A percentile compares a stretch with the other conserved stretches of the same genome.
phyloP scores from a whole-genome alignment of 2,888 invertebrate species.

The Acrocyrtus sp. region DNA sequence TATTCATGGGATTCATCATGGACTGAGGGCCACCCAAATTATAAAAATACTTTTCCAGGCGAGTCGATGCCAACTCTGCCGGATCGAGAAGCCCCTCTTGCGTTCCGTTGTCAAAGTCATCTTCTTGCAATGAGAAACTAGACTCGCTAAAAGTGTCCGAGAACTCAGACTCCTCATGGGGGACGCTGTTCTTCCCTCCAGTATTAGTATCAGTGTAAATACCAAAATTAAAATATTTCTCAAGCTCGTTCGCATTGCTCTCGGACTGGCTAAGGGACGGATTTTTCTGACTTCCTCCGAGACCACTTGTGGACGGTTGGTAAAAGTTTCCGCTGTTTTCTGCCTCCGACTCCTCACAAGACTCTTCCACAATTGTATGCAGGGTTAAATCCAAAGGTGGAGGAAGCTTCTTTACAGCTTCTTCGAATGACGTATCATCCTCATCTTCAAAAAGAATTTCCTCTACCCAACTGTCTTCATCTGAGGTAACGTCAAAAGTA shows the following conservation, averaged over 20 bases:
- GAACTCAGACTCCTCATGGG: slow-evolving; percentile 65
- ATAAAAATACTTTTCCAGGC: slow-evolving; percentile 89
- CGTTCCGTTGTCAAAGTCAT: slow-evolving; percentile 38
- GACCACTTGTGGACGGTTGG: slow-evolving; percentile 44
- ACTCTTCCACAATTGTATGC: slow-evolving; percentile 93
- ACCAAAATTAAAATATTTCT: slow-evolving; percentile 90
- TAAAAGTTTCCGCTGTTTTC: slow-evolving; percentile 61
- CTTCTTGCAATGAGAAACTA: slow-evolving; percentile 58
- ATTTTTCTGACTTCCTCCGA: slow-evolving; percentile 37
- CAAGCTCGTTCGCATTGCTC: slow-evolving; percentile 71
- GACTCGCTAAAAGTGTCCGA: slow-evolving; percentile 71
- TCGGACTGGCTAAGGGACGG: slow-evolving; percentile 36
- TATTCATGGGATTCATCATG: slow-evolving; percentile 51
- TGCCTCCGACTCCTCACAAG: slow-evolving; percentile 84
- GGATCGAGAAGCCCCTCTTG: slow-evolving; percentile 69
- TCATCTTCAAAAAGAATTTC: slow-evolving; percentile 68
- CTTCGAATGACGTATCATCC: slow-evolving; percentile 42
- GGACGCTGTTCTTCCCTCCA: slow-evolving; percentile 58
- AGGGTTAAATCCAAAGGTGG: slow-evolving; percentile 87
- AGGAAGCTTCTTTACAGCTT: slow-evolving; percentile 68
- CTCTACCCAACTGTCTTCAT: slow-evolving; percentile 93
- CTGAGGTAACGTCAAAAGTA: slow-evolving; percentile 68
- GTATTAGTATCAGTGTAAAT: slow-evolving; percentile 66
- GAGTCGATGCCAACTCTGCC: slow-evolving; percentile 82
- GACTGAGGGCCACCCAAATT: slow-evolving; percentile 61